Conservation (phyloP, 2,113 vertebrate genomes). For the Agelaius phoeniceus region DNA sequence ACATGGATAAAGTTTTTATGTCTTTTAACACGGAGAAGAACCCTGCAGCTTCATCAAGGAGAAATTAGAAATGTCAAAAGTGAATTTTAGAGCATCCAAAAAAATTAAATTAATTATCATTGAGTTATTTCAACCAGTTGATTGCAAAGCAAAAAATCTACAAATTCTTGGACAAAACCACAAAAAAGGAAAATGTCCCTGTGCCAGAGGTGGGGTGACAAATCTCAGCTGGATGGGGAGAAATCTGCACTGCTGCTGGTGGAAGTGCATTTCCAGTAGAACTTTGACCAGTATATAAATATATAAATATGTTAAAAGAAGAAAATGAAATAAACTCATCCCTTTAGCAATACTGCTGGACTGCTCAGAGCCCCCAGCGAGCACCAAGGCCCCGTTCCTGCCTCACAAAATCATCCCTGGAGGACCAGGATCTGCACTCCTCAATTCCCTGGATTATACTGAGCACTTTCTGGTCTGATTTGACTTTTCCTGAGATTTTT, state of each 20-base stretch:
- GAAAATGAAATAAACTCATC: neutral
- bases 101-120: neutral
- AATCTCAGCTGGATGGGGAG: neutral
- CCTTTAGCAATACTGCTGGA: neutral
- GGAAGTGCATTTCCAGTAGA: neutral
- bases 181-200: neutral
- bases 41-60: neutral
- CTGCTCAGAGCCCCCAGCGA: neutral
- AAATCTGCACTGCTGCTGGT: neutral
- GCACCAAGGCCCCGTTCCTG: neutral
- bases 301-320: neutral
- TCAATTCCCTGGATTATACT: rapidly evolving
- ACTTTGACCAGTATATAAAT: neutral
- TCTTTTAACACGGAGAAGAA: neutral
- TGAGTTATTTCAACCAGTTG: neutral
- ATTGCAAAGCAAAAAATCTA: neutral
- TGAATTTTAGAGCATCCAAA: neutral
- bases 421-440: neutral
- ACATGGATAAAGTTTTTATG: neutral
- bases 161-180: neutral
- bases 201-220: neutral
- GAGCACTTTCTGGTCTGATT: neutral
- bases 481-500: neutral
- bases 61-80: neutral
- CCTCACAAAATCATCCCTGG: neutral